These are phyloP conservation scores for Cantharis nigra DNA, from an alignment of 2,888 invertebrate species.

Conservation along the genomic window DNA sequence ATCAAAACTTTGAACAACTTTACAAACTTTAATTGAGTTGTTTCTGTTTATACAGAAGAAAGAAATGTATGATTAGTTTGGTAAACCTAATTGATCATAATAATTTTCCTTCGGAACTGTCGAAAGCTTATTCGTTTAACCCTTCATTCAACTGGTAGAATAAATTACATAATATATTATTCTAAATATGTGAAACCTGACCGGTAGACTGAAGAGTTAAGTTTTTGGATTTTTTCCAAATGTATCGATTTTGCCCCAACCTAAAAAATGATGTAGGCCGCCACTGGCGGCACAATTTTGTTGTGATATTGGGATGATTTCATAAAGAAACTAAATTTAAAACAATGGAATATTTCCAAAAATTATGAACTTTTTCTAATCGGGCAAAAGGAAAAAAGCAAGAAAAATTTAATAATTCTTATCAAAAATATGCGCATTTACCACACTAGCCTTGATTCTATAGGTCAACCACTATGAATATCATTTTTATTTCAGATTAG, in stretches of 20 bases:
- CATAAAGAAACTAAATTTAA: neutral
- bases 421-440: conserved; percentile 12
- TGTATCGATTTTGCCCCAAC: neutral
- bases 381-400: neutral
- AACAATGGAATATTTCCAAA: neutral
- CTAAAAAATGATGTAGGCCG: neutral
- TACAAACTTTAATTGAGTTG: neutral
- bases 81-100: too few species aligned
- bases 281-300: neutral
- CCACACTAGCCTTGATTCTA: conserved; percentile 26
- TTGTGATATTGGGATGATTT: neutral
- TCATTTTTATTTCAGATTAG: conserved; percentile 26
- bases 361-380: neutral
- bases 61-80: neutral
- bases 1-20: neutral
- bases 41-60: neutral
- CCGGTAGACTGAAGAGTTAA: too few species aligned
- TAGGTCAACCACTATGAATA: conserved; percentile 27
- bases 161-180: too few species aligned
- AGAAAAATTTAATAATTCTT: neutral
- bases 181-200: too few species aligned
- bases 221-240: too few species aligned
- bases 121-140: too few species aligned
- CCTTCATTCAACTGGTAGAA: too few species aligned
- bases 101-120: too few species aligned